phyloP scores from a whole-genome alignment of 2,888 invertebrate species.

The Chrysolina haemoptera region DNA sequence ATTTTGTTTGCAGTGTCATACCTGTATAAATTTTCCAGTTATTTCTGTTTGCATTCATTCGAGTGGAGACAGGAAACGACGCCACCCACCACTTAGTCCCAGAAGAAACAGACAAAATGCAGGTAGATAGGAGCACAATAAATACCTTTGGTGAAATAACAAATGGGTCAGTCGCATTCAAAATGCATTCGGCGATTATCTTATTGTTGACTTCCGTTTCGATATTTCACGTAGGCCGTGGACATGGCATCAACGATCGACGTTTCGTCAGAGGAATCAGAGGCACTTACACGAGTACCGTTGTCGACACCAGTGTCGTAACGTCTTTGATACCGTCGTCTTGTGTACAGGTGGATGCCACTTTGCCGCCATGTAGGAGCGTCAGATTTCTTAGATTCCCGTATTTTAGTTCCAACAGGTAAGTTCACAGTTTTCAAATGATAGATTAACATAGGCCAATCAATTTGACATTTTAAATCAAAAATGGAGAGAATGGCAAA shows the following conservation, averaged over 20 bases:
- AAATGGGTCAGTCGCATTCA: slow-evolving; percentile 27
- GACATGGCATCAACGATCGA: slow-evolving; percentile 30
- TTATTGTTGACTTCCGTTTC: slow-evolving; percentile 23
- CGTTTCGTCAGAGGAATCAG: slow-evolving; percentile 39
- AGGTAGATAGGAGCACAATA: slow-evolving; percentile 39
- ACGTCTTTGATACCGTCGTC: slow-evolving; percentile 67
- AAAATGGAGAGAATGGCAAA: too few species aligned
- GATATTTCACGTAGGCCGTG: slow-evolving; percentile 31
- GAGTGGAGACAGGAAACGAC: neutral
- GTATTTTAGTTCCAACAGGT: slow-evolving; percentile 54
- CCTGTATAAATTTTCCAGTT: neutral
- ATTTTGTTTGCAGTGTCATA: too few species aligned
- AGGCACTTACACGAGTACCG: slow-evolving; percentile 61
- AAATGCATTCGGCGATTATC: slow-evolving; percentile 31
- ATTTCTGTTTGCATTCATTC: slow-evolving; percentile 1
- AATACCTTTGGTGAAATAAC: slow-evolving; percentile 33
- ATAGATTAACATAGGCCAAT: neutral
- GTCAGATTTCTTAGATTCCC: slow-evolving; percentile 64
- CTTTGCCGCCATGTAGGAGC: slow-evolving; percentile 66
- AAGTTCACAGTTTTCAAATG: slow-evolving; percentile 42
- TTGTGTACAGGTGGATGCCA: slow-evolving; percentile 66
- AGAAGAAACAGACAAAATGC: slow-evolving; percentile 20
- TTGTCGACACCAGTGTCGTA: slow-evolving; percentile 58
- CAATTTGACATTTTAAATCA: too few species aligned
- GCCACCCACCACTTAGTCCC: slow-evolving; percentile 12